These are phyloP conservation scores for Corticium candelabrum DNA, from an alignment of 37 sponge, comb jelly and placozoan species.

Conservation along the genomic window DNA sequence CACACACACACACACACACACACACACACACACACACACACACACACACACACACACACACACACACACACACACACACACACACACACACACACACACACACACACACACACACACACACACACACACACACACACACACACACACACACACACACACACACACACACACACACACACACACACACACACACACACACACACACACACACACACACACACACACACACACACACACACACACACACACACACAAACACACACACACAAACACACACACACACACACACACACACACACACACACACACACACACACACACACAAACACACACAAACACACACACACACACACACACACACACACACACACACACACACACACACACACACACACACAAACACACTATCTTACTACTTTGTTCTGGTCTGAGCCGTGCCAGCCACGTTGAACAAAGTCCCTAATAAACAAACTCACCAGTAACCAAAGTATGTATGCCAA, in stretches of 20 bases:
- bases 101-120: background rate
- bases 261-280: slow-evolving; percentile 59
- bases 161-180: slow-evolving; percentile 57
- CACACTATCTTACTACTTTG: background rate
- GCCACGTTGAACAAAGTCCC: slow-evolving; percentile 90
- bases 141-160: slow-evolving; percentile 2
- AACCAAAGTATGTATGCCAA: background rate
- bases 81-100: slow-evolving; percentile 59
- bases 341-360: slow-evolving; percentile 42
- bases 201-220: slow-evolving; percentile 35
- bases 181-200: slow-evolving; percentile 1
- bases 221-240: slow-evolving; percentile 30
- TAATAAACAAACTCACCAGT: slow-evolving; percentile 6
- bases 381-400: background rate
- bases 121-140: slow-evolving; percentile 58
- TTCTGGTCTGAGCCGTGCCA: slow-evolving; percentile 24
- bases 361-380: slow-evolving; percentile 32
- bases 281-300: background rate
- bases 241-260: background rate
- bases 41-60: slow-evolving; percentile 37
- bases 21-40: slow-evolving; percentile 25
- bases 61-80: background rate
- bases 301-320: slow-evolving; percentile 58
- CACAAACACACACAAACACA: slow-evolving; percentile 10
- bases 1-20: slow-evolving; percentile 30